A percentile compares a stretch with the other conserved stretches of the same genome.
Conservation (phyloP, 2,888 invertebrate species). For the Ceriagrion tenellum region DNA sequence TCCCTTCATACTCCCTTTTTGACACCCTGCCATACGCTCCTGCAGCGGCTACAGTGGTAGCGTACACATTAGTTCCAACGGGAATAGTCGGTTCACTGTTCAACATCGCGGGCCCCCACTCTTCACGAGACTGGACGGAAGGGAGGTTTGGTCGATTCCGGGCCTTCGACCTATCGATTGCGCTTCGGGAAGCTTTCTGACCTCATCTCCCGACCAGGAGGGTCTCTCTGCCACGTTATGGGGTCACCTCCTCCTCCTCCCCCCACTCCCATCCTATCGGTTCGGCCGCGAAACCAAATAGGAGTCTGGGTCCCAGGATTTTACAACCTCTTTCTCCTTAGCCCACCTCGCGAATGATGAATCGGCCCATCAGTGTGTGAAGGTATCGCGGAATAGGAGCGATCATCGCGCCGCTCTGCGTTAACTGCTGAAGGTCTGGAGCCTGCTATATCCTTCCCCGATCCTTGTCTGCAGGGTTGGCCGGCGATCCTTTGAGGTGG, state of each 20-base stretch:
- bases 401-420: background rate
- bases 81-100: background rate
- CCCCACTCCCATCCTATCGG: background rate
- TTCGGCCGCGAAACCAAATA: too few relatives aligned
- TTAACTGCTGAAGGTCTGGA: background rate
- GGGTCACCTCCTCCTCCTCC: background rate
- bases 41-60: too few relatives aligned
- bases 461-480: background rate
- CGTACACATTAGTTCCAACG: too few relatives aligned
- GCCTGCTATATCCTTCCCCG: background rate
- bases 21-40: too few relatives aligned
- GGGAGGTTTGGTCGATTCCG: background rate
- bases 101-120: background rate
- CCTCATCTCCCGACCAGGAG: background rate
- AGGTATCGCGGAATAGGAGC: background rate
- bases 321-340: background rate
- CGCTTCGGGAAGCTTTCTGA: background rate
- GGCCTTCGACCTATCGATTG: constrained; percentile 39
- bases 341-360: constrained; percentile 47
- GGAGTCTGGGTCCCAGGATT: too few relatives aligned
- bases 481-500: too few relatives aligned
- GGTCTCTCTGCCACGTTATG: background rate
- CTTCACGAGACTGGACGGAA: background rate
- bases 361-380: background rate
- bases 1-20: too few relatives aligned